phyloP scores from a whole-genome alignment of 2,888 invertebrate genomes.

The Drosophila mulleri region DNA sequence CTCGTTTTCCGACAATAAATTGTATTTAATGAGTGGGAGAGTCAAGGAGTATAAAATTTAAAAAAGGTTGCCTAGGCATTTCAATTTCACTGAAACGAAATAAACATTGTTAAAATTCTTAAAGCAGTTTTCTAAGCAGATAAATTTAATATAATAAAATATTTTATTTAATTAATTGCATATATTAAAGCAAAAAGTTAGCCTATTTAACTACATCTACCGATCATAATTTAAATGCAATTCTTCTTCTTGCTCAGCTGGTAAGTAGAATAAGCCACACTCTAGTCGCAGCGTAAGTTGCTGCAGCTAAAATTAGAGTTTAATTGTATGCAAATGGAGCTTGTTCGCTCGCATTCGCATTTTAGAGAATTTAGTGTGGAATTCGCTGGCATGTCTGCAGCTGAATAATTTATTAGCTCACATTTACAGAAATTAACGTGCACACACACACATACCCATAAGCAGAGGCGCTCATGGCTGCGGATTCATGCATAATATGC shows the following conservation, averaged over 20 bases:
- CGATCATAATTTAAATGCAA: neutral
- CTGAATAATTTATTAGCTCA: conserved; percentile 75
- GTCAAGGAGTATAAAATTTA: neutral
- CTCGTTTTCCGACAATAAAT: conserved; percentile 34
- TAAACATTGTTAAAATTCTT: no score
- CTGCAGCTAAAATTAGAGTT: conserved; percentile 62
- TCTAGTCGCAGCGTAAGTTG: neutral
- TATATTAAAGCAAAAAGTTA: no score
- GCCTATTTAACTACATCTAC: neutral
- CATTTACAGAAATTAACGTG: conserved; percentile 79
- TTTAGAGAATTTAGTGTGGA: conserved; percentile 39
- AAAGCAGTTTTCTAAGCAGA: no score
- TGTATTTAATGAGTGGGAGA: conserved; percentile 22
- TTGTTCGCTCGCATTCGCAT: conserved; percentile 19
- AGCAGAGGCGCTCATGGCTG: neutral
- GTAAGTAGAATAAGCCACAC: neutral
- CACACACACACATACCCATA: conserved; percentile 2
- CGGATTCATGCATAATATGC: conserved; percentile 33
- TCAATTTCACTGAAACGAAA: neutral
- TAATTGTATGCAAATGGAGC: conserved; percentile 77
- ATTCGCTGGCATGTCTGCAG: conserved; percentile 73
- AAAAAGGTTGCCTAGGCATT: neutral
- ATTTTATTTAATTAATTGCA: no score
- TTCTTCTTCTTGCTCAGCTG: neutral
- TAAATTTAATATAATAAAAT: no score